Evolutionary conservation across 2,113 vertebrate genomes (phyloP), one percentile per base, ranked within the genome.

Genomic region (Macrotis lagotis): DNA sequence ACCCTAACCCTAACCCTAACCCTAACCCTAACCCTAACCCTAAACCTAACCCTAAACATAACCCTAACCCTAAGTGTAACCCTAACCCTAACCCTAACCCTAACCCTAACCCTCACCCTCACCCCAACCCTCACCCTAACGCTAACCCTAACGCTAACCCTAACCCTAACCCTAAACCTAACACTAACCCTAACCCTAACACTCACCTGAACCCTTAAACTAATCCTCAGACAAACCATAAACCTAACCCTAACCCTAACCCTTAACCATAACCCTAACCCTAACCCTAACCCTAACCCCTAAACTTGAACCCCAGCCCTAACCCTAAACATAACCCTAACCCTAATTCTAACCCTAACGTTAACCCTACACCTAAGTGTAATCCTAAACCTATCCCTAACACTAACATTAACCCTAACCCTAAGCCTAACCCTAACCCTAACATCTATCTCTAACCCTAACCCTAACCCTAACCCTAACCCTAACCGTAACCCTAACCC

Each of bases 401-500:
- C n/a, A n/a, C n/a, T n/a, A n/a, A n/a, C n/a, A n/a, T n/a, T n/a
- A n/a, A n/a, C n/a, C n/a, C n/a, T n/a, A n/a, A n/a, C n/a, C n/a
- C n/a, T n/a, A n/a, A n/a, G n/a, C n/a, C n/a, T n/a, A n/a, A n/a
- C n/a, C n/a, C n/a, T n/a, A n/a, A n/a, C n/a, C n/a, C n/a, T n/a
- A n/a, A n/a, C n/a, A n/a, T n/a, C n/a, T n/a, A n/a, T n/a, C n/a
- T n/a, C n/a, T n/a, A n/a, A n/a, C n/a, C n/a, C n/a, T n/a, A n/a
- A n/a, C n/a, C n/a, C n/a, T n/a, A n/a, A n/a, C n/a, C n/a, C n/a
- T 51, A 91, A 52, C 90, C 90, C 50, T 51, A 9, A 14, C 90
- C 90, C 90, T 51, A 52, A 14, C 90, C 49, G 48, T 94, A 94
- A 92, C 94, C 90, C 90, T 92, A 94, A 83, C 94, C 94, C 94